Evolutionary conservation across 2,888 invertebrate genomes (phyloP).

Genomic region (Brachypalpus laphriformis): DNA sequence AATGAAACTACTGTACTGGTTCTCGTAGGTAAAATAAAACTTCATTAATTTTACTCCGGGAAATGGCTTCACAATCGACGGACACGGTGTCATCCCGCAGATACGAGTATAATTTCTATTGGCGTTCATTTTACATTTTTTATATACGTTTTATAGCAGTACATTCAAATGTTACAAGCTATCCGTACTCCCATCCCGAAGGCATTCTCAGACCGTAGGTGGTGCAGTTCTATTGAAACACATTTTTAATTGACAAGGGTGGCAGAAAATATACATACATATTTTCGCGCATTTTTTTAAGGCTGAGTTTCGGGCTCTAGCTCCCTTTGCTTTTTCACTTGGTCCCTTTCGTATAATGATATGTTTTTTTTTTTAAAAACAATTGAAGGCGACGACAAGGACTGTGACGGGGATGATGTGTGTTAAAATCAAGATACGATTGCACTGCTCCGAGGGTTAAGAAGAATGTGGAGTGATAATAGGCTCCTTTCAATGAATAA

Average conservation of each 20-base stretch:
- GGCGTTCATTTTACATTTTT: slow-evolving; percentile 6
- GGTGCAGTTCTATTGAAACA: slow-evolving; percentile 22
- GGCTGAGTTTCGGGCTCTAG: background rate
- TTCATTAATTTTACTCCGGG: slow-evolving; percentile 62
- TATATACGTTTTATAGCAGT: background rate
- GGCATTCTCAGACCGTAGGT: background rate
- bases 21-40: slow-evolving; percentile 39
- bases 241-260: slow-evolving; percentile 46
- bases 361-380: background rate
- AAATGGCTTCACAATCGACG: slow-evolving; percentile 57
- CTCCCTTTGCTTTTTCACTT: background rate
- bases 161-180: slow-evolving; percentile 2
- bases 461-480: background rate
- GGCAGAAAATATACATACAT: slow-evolving; percentile 6
- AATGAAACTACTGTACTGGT: slow-evolving; percentile 8
- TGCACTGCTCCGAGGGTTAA: slow-evolving; percentile 17
- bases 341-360: slow-evolving; percentile 34
- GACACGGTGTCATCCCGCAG: slow-evolving; percentile 42
- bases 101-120: slow-evolving; percentile 23
- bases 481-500: background rate
- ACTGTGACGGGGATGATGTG: background rate
- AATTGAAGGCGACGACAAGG: background rate
- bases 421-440: slow-evolving; percentile 25
- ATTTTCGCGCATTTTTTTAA: slow-evolving; percentile 29
- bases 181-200: background rate